Evolutionary conservation across 2,113 vertebrate species (phyloP).

Genomic region (Tachuris rubrigastra): DNA sequence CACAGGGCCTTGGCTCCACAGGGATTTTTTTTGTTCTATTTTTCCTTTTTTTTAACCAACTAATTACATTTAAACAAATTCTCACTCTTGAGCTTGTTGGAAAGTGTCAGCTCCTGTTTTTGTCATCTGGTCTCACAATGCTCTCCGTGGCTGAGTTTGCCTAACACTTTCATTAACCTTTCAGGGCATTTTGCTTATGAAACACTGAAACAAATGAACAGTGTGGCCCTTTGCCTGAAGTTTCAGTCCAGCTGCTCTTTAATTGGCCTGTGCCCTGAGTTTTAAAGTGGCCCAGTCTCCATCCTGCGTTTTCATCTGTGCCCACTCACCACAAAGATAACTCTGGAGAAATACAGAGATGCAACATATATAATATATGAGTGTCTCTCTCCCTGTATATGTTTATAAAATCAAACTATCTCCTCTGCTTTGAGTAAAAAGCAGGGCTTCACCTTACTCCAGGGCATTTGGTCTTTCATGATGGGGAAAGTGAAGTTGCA

Average conservation of each 20-base stretch:
- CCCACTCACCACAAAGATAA: background rate
- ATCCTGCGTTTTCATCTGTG: background rate
- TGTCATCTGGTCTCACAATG: background rate
- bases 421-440: background rate
- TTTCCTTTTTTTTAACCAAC: background rate
- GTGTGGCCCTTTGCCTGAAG: background rate
- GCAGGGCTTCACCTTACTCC: background rate
- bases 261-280: background rate
- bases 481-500: background rate
- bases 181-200: background rate
- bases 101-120: background rate
- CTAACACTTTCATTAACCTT: background rate
- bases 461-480: background rate
- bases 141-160: background rate
- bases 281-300: background rate
- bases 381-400: background rate
- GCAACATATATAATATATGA: fast-evolving
- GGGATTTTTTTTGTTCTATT: background rate
- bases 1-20: background rate
- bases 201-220: background rate
- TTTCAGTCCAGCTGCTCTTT: background rate
- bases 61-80: constrained; percentile 47
- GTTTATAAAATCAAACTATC: background rate
- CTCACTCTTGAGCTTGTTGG: constrained; percentile 10
- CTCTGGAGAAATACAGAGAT: background rate